phyloP scores from a whole-genome alignment of 2,113 vertebrate genomes.

The Thymallus thymallus region DNA sequence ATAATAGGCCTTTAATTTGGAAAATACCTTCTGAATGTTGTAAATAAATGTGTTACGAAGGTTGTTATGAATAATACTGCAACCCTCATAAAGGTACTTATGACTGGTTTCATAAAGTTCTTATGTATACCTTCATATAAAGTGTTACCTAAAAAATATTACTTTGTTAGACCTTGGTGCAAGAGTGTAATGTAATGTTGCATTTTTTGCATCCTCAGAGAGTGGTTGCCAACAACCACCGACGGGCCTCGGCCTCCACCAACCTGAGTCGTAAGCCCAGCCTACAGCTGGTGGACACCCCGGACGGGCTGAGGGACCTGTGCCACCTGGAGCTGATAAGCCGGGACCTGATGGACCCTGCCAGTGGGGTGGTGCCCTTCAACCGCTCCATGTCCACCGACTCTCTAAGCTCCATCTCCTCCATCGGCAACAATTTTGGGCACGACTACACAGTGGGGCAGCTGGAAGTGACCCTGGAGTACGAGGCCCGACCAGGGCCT shows the following conservation, averaged over 20 bases:
- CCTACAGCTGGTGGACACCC: slow-evolving; percentile 82
- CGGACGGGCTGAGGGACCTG: slow-evolving; percentile 86
- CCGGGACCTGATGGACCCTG: slow-evolving; percentile 81
- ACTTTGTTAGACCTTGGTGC: background rate
- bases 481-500: slow-evolving; percentile 61
- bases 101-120: too few relatives aligned
- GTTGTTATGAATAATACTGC: too few relatives aligned
- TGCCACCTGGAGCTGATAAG: slow-evolving; percentile 92
- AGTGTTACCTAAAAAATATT: too few relatives aligned
- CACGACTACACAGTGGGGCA: slow-evolving; percentile 93
- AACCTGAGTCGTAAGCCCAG: slow-evolving; percentile 78
- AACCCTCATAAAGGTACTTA: too few relatives aligned
- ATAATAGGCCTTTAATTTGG: too few relatives aligned
- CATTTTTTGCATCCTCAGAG: slow-evolving; percentile 65
- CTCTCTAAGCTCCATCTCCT: slow-evolving; percentile 94
- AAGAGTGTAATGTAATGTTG: background rate
- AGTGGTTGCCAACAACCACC: slow-evolving; percentile 68
- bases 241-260: slow-evolving; percentile 53
- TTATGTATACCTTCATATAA: too few relatives aligned
- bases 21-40: too few relatives aligned
- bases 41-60: too few relatives aligned
- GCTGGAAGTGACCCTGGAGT: slow-evolving; percentile 90
- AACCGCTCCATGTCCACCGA: slow-evolving; percentile 89
- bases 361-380: slow-evolving; percentile 63
- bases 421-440: slow-evolving; percentile 94